These are phyloP conservation scores for Pseudomyrmex sp. DNA, from an alignment of 1,140 invertebrate species.

Conservation along the genomic window DNA sequence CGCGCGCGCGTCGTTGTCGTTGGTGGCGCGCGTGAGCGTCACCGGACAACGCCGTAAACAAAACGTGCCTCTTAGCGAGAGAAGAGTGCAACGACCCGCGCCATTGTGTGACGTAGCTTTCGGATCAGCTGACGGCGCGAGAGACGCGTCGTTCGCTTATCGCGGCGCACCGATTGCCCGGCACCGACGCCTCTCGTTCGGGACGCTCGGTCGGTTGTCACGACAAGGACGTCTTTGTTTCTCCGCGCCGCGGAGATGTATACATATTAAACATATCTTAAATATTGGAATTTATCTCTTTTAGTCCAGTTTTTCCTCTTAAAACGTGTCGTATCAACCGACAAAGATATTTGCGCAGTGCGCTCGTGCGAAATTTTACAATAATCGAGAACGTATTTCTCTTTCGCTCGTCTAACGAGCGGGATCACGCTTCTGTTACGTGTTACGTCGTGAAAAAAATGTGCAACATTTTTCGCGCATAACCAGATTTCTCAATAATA, in stretches of 20 bases:
- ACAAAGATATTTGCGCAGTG: neutral
- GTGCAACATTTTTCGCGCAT: neutral
- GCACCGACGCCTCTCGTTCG: neutral
- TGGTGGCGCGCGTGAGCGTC: constrained; percentile 10
- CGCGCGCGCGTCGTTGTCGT: neutral
- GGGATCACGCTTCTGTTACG: neutral
- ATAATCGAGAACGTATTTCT: no score
- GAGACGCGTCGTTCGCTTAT: constrained; percentile 40
- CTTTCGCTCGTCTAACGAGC: no score
- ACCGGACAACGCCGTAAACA: constrained; percentile 52
- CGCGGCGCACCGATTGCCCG: neutral
- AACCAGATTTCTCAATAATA: neutral
- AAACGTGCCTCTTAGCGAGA: constrained; percentile 60
- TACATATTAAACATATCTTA: neutral
- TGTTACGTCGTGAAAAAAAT: no score
- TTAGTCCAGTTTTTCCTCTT: no score
- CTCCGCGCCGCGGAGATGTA: neutral
- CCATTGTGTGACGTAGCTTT: constrained; percentile 73
- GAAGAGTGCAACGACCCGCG: constrained; percentile 64
- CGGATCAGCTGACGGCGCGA: constrained; percentile 72
- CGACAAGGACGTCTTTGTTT: neutral
- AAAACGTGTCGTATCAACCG: no score
- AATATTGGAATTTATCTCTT: neutral
- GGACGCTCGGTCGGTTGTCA: neutral
- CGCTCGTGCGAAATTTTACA: no score